phyloP scores from a whole-genome alignment of 64 coral and sea anemone species.

The Platygyra sinensis region DNA sequence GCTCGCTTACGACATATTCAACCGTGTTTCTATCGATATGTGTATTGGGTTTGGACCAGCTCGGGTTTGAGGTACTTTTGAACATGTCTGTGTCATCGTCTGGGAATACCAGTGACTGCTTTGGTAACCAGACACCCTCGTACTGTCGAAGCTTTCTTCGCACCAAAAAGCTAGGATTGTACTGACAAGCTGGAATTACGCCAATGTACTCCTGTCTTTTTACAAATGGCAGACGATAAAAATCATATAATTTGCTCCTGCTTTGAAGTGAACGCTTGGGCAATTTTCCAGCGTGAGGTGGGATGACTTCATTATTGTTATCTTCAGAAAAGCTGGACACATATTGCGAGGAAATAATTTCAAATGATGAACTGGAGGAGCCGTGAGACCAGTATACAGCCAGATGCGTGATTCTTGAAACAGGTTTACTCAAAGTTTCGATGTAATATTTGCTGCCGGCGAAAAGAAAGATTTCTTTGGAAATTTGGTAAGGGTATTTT shows the following conservation, averaged over 20 bases:
- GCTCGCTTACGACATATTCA: not conserved
- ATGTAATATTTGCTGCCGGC: slow-evolving; percentile 78
- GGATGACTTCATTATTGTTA: not conserved
- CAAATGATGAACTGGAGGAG: not conserved
- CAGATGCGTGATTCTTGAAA: slow-evolving; percentile 26
- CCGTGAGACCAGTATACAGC: slow-evolving; percentile 59
- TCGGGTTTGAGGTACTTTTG: not conserved
- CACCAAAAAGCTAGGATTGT: slow-evolving; percentile 7
- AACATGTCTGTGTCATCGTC: not conserved
- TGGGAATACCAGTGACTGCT: not conserved
- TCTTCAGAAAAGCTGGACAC: not conserved
- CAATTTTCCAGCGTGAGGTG: not conserved
- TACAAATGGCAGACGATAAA: not conserved
- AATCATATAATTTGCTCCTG: not conserved
- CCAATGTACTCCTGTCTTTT: not conserved
- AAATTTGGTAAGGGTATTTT: slow-evolving; percentile 79
- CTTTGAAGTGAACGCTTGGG: no score
- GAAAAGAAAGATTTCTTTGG: slow-evolving; percentile 56
- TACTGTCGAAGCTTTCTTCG: not conserved
- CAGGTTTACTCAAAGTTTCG: slow-evolving; percentile 84
- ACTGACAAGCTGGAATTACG: not conserved
- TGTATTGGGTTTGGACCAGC: not conserved
- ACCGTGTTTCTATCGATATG: not conserved
- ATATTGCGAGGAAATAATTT: not conserved
- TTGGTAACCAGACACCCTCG: not conserved